These are phyloP conservation scores for Rhodinocichla rosea DNA, from an alignment of 2,113 vertebrate genomes.

Conservation along the genomic window DNA sequence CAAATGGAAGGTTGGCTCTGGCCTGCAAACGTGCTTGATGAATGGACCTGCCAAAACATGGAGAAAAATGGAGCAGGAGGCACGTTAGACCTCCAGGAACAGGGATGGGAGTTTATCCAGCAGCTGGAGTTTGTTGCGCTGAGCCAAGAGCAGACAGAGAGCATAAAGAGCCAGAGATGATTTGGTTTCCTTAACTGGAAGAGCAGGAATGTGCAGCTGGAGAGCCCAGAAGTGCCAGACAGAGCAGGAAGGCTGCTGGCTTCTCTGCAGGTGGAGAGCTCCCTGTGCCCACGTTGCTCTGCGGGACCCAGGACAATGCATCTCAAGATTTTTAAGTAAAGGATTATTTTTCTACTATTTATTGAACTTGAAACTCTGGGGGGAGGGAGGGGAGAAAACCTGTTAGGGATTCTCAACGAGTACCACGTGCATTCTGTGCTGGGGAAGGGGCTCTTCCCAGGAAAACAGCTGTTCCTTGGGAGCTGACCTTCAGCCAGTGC, in stretches of 20 bases:
- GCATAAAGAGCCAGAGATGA: background rate
- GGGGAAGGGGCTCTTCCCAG: slow-evolving; percentile 50
- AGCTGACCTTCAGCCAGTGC: slow-evolving; percentile 29
- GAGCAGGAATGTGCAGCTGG: slow-evolving; percentile 16
- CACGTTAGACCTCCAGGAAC: slow-evolving; percentile 39
- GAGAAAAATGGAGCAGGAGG: slow-evolving; percentile 8
- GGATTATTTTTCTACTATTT: slow-evolving; percentile 99
- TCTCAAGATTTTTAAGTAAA: slow-evolving; percentile 86
- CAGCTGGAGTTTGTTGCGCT: slow-evolving; percentile 20
- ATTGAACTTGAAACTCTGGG: slow-evolving; percentile 84
- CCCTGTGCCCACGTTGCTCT: background rate
- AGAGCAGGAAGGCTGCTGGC: background rate
- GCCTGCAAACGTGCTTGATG: background rate
- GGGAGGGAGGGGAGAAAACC: slow-evolving; percentile 42
- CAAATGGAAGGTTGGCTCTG: background rate
- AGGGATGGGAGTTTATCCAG: slow-evolving; percentile 17
- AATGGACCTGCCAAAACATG: slow-evolving; percentile 45
- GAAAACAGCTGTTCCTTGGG: slow-evolving; percentile 29
- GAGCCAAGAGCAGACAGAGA: slow-evolving; percentile 47
- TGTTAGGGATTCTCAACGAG: background rate
- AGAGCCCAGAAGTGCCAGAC: background rate
- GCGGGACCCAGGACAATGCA: slow-evolving; percentile 65
- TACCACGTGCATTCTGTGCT: slow-evolving; percentile 23
- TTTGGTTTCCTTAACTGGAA: slow-evolving; percentile 69
- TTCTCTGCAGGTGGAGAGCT: background rate